phyloP scores from a whole-genome alignment of 1,140 invertebrate species.

The Psilanteris sp. region DNA sequence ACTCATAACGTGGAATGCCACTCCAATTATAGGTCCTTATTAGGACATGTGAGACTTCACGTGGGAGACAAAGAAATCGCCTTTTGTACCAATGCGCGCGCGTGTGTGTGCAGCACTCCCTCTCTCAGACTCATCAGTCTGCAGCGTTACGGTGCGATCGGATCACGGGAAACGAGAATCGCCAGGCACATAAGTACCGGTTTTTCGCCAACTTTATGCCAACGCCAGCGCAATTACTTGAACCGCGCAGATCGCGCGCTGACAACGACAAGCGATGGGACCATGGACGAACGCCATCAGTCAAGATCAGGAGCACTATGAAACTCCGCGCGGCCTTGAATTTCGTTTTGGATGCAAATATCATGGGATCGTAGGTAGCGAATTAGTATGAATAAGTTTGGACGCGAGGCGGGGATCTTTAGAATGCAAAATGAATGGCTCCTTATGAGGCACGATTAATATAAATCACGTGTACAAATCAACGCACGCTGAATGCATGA shows the following conservation, averaged over 20 bases:
- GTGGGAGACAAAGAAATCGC: conserved; percentile 55
- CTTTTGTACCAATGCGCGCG: too few species aligned
- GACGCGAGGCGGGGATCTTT: not conserved
- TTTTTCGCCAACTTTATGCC: conserved; percentile 58
- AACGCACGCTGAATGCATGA: conserved; percentile 26
- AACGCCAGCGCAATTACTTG: conserved; percentile 50
- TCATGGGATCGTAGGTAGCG: conserved; percentile 12
- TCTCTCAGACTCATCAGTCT: conserved; percentile 62
- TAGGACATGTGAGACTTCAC: conserved; percentile 27
- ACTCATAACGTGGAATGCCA: conserved; percentile 78
- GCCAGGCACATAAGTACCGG: conserved; percentile 32
- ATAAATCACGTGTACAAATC: conserved; percentile 41
- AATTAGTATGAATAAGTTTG: conserved; percentile 12
- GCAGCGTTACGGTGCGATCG: conserved; percentile 59
- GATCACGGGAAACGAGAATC: conserved; percentile 64
- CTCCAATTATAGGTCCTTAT: conserved; percentile 72
- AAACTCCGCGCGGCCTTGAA: conserved; percentile 1
- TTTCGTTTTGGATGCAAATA: not conserved
- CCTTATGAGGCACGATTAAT: conserved; percentile 27
- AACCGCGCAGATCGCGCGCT: conserved; percentile 18
- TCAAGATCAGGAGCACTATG: not conserved
- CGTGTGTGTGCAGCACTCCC: conserved; percentile 67
- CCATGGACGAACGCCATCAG: conserved; percentile 1
- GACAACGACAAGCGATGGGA: conserved; percentile 7
- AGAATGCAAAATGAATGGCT: conserved; percentile 23